These are phyloP conservation scores for Porites evermanni DNA, from an alignment of 92 coral and sea anemone genomes.

Conservation along the genomic window DNA sequence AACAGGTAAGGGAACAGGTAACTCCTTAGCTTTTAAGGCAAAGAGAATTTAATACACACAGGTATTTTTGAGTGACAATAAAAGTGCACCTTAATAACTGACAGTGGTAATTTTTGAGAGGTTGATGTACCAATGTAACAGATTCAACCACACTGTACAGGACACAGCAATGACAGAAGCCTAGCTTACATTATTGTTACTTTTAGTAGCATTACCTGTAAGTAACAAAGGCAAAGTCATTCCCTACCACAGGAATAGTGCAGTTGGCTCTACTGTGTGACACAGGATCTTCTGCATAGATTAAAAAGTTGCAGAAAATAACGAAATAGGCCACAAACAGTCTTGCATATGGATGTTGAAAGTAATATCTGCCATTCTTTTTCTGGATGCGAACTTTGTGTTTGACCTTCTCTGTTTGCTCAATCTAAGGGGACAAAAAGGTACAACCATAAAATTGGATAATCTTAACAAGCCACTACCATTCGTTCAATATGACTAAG, in stretches of 20 bases:
- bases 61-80: too few species aligned
- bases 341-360: constrained; percentile 96
- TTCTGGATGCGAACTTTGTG: constrained; percentile 77
- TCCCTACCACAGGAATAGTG: constrained; percentile 87
- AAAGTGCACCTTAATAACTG: too few species aligned
- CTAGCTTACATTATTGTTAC: neutral
- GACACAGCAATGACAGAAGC: neutral
- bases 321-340: constrained; percentile 90
- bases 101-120: too few species aligned
- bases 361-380: constrained; percentile 93
- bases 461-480: too few species aligned
- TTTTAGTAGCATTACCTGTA: constrained; percentile 67
- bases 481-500: too few species aligned
- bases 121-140: too few species aligned
- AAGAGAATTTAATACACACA: too few species aligned
- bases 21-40: too few species aligned
- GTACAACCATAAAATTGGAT: too few species aligned
- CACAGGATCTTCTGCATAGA: constrained; percentile 99
- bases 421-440: neutral
- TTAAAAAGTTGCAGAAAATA: constrained; percentile 90
- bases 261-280: constrained; percentile 91
- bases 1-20: too few species aligned
- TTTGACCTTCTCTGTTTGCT: neutral
- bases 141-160: neutral
- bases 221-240: constrained; percentile 89